These are phyloP conservation scores for Aldrovandia affinis DNA, from an alignment of 2,797 vertebrate species.

Conservation along the genomic window DNA sequence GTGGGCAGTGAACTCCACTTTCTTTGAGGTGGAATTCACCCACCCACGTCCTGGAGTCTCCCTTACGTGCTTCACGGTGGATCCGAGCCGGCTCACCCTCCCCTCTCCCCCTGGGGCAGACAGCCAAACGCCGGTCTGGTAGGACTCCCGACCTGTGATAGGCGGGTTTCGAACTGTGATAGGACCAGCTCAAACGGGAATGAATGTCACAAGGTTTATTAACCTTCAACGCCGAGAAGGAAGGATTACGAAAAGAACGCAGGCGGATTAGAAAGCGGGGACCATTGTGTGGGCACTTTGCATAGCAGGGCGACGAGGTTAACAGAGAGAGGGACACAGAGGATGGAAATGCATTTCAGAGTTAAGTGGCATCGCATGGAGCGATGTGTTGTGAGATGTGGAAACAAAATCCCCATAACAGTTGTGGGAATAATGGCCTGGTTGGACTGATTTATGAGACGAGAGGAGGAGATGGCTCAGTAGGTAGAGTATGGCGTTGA, in stretches of 20 bases:
- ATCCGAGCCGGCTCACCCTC: no score
- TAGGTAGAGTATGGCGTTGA: no score
- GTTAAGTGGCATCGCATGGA: slow-evolving; percentile 25
- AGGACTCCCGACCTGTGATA: no score
- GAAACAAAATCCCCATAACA: slow-evolving; percentile 28
- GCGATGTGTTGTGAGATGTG: neutral
- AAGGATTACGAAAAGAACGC: slow-evolving; percentile 3
- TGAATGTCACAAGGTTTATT: slow-evolving; percentile 5
- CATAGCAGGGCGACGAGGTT: neutral
- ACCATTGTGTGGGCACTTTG: neutral
- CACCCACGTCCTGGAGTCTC: no score
- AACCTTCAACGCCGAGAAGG: neutral
- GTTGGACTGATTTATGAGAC: slow-evolving; percentile 24
- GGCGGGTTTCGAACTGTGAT: no score
- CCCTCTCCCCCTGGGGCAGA: no score
- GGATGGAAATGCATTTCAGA: neutral
- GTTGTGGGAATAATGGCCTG: slow-evolving; percentile 23
- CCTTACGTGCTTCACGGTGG: no score
- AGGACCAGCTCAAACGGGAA: no score
- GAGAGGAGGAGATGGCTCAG: neutral
- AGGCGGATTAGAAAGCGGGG: slow-evolving; percentile 11
- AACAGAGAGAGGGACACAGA: neutral
- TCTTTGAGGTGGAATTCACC: no score
- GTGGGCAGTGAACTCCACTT: no score
- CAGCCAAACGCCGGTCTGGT: no score